A percentile compares a stretch with the other conserved stretches of the same genome.
These are phyloP conservation scores for Diglossa brunneiventris DNA, from an alignment of 2,113 vertebrate genomes.

Conservation along the genomic window DNA sequence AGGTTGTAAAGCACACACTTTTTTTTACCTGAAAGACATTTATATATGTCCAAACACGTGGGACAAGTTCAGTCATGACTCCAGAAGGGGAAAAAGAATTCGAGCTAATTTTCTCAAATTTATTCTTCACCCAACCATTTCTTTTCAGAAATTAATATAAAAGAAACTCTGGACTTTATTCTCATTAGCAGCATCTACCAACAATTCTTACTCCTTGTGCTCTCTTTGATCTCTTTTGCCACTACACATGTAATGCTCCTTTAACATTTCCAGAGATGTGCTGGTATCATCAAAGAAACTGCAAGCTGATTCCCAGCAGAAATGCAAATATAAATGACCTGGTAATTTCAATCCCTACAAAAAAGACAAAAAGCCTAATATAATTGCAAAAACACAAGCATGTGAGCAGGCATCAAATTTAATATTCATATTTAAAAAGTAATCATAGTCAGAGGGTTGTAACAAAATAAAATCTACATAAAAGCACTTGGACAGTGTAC, in stretches of 20 bases:
- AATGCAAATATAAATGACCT: background rate
- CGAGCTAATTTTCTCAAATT: background rate
- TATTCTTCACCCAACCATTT: background rate
- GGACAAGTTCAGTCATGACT: background rate
- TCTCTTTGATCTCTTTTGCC: background rate
- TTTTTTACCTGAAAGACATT: background rate
- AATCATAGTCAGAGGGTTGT: background rate
- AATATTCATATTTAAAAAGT: background rate
- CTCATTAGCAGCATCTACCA: background rate
- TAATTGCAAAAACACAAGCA: background rate
- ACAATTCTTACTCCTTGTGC: background rate
- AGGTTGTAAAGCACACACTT: background rate
- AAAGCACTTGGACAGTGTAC: background rate
- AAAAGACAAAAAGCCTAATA: background rate
- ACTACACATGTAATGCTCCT: background rate
- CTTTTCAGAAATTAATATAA: background rate
- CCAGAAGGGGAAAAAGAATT: background rate
- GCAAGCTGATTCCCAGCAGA: background rate
- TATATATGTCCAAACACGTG: background rate
- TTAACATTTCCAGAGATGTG: background rate
- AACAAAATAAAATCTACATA: background rate
- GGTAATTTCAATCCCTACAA: background rate
- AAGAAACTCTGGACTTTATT: background rate
- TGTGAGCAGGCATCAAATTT: background rate
- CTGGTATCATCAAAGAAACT: background rate